Conservation (phyloP, 2,113 vertebrate genomes). For the Callocephalon fimbriatum region DNA sequence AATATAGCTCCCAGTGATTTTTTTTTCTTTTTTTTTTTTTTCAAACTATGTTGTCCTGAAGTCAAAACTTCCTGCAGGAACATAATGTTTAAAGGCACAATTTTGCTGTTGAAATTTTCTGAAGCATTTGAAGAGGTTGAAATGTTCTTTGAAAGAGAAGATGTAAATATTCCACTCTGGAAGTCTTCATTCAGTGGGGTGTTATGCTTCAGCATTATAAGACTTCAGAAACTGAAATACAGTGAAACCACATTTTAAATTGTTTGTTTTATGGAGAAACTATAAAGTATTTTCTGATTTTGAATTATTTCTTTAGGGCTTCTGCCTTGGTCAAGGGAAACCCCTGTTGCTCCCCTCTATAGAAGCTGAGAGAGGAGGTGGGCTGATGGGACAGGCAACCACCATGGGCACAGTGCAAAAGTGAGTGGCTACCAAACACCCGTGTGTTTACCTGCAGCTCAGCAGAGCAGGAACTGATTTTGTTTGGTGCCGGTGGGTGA, state of each 20-base stretch:
- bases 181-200: not conserved
- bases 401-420: accelerated
- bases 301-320: not conserved
- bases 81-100: not conserved
- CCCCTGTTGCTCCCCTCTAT: not conserved
- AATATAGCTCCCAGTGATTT: not conserved
- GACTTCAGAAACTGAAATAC: not conserved
- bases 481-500: not conserved
- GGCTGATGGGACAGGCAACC: not conserved
- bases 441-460: not conserved
- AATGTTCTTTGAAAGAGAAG: not conserved
- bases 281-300: not conserved
- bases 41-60: not conserved
- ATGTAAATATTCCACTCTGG: not conserved
- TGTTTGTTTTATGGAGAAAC: not conserved
- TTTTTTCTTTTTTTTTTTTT: not conserved
- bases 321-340: not conserved
- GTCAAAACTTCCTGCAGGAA: not conserved
- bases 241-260: not conserved
- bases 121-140: not conserved
- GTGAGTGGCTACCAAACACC: accelerated
- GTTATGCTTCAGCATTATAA: not conserved
- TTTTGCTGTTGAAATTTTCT: not conserved
- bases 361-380: not conserved
- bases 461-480: not conserved